These are phyloP conservation scores for Cheirogaleus medius DNA, from an alignment of 2,113 vertebrate genomes.

Conservation along the genomic window DNA sequence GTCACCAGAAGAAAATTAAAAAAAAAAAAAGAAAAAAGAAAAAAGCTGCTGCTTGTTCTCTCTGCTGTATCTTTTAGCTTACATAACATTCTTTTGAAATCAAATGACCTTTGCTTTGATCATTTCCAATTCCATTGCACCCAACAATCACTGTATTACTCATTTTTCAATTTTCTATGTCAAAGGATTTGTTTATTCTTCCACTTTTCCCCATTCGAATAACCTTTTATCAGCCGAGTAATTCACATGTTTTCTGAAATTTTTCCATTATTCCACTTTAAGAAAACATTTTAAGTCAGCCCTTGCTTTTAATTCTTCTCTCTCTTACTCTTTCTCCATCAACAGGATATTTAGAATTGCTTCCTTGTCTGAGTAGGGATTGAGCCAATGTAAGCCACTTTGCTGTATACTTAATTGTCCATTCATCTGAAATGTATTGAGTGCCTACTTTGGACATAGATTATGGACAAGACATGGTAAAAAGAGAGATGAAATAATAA, in stretches of 20 bases:
- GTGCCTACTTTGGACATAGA: neutral
- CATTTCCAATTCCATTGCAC: neutral
- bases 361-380: neutral
- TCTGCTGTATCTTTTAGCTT: neutral
- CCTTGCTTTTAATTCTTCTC: neutral
- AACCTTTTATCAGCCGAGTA: neutral
- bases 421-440: neutral
- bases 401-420: neutral
- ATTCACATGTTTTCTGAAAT: neutral
- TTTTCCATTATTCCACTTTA: neutral
- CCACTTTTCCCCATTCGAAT: neutral
- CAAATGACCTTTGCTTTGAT: neutral
- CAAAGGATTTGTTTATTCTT: slow-evolving; percentile 3
- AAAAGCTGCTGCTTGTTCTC: neutral
- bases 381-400: neutral
- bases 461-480: neutral
- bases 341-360: neutral
- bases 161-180: neutral
- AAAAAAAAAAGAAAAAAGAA: neutral
- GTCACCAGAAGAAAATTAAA: neutral
- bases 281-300: neutral
- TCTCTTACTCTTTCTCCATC: neutral
- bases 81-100: neutral
- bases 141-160: neutral
- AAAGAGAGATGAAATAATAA: neutral